Conservation (phyloP, 1,140 invertebrate genomes). For the Samia ricini region DNA sequence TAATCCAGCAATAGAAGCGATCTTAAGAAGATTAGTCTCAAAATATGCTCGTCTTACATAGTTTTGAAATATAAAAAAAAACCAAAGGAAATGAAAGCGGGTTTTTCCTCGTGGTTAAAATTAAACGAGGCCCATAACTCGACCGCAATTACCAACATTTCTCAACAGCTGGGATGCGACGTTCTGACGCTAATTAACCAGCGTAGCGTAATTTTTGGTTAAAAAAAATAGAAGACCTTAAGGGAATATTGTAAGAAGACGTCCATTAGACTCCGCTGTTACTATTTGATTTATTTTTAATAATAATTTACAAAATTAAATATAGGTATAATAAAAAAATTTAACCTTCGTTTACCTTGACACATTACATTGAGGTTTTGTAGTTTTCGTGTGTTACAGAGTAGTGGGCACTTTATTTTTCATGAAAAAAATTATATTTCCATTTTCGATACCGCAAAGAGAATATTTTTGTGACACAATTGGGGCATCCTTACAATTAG, state of each 20-base stretch:
- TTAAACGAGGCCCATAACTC: conserved; percentile 48
- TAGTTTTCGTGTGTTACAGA: not conserved
- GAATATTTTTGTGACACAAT: conserved; percentile 50
- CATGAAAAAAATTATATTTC: not conserved
- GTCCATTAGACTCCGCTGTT: not conserved
- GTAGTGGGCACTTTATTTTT: not conserved
- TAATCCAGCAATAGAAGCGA: not conserved
- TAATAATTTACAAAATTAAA: not conserved
- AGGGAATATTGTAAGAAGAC: conserved; percentile 6
- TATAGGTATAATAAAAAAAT: not conserved
- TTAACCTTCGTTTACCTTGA: not conserved
- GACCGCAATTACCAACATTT: conserved; percentile 46
- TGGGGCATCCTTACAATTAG: conserved; percentile 55
- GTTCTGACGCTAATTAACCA: conserved; percentile 41
- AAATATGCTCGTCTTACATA: conserved; percentile 3
- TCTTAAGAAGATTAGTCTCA: not conserved
- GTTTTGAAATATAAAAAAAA: conserved; percentile 32
- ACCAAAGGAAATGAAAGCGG: conserved; percentile 33
- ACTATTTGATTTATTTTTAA: conserved; percentile 10
- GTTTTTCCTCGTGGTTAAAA: conserved; percentile 35
- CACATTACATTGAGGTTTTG: not conserved
- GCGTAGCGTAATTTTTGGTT: conserved; percentile 31
- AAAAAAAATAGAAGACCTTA: conserved; percentile 29
- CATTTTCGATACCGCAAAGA: conserved; percentile 22
- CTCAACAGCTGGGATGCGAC: conserved; percentile 42